phyloP scores from a whole-genome alignment of 2,113 vertebrate species.

The Columba livia region DNA sequence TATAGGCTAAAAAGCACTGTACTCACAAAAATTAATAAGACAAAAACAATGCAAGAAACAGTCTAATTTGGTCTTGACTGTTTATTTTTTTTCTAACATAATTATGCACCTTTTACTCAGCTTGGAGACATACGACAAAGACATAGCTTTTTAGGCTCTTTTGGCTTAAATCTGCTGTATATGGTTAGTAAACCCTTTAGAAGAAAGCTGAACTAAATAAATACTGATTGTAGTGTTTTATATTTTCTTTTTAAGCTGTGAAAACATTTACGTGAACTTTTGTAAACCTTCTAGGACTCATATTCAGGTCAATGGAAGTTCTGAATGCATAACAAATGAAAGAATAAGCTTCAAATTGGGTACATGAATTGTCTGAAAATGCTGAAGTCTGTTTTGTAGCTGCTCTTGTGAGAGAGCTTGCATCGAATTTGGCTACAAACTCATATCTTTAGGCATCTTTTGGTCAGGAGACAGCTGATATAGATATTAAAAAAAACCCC shows the following conservation, averaged over 20 bases:
- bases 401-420: neutral
- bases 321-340: neutral
- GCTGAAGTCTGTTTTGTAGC: neutral
- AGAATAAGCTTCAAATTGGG: neutral
- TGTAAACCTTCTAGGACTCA: neutral
- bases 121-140: neutral
- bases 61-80: neutral
- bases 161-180: neutral
- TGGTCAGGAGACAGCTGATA: neutral
- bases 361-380: neutral
- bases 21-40: neutral
- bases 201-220: neutral
- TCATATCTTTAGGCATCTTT: neutral
- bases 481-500: neutral
- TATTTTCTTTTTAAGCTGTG: neutral
- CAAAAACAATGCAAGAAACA: neutral
- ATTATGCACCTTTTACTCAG: neutral
- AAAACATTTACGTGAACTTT: neutral
- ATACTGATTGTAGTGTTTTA: neutral
- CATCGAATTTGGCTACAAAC: neutral
- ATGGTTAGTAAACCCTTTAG: neutral
- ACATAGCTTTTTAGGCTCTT: neutral
- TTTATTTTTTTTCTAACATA: neutral
- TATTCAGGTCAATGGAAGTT: neutral
- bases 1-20: neutral